phyloP scores from a whole-genome alignment of 2,888 invertebrate genomes.

The Pediacus dermestoides region DNA sequence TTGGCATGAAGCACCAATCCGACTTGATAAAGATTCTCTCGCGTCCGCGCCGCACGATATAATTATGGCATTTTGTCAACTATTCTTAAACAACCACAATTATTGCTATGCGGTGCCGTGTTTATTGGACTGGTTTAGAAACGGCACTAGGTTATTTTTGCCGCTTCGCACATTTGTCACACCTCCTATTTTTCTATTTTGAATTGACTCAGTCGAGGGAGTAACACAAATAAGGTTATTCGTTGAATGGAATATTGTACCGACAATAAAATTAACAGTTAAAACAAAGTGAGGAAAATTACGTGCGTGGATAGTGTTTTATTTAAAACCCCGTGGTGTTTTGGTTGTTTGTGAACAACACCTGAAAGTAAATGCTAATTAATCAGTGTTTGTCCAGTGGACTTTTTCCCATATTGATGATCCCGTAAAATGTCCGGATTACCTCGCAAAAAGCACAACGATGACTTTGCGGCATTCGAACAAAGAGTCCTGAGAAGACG shows the following conservation, averaged over 20 bases:
- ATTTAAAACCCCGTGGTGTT: too few relatives aligned
- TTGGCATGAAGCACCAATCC: too few relatives aligned
- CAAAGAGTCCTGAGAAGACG: constrained; percentile 53
- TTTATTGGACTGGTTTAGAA: constrained; percentile 16
- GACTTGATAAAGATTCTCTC: not conserved
- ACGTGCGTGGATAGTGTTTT: too few relatives aligned
- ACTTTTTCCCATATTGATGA: constrained; percentile 9
- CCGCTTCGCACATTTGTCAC: constrained; percentile 32
- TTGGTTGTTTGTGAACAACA: too few relatives aligned
- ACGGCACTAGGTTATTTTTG: constrained; percentile 27
- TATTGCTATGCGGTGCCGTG: constrained; percentile 24
- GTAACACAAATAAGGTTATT: too few relatives aligned
- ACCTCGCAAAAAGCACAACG: constrained; percentile 31
- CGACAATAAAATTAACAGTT: too few relatives aligned
- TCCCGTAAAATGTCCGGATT: constrained; percentile 19
- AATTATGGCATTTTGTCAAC: constrained; percentile 42
- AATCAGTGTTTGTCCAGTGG: constrained; percentile 11
- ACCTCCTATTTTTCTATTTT: constrained; percentile 39
- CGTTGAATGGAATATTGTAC: too few relatives aligned
- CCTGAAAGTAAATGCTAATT: constrained; percentile 10
- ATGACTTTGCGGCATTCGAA: constrained; percentile 43
- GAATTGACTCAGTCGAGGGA: constrained; percentile 25
- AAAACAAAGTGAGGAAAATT: too few relatives aligned
- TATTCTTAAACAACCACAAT: constrained; percentile 32
- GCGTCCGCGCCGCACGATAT: not conserved